Conservation (phyloP, 2,888 invertebrate species). For the Pristionchus maxplancki region DNA sequence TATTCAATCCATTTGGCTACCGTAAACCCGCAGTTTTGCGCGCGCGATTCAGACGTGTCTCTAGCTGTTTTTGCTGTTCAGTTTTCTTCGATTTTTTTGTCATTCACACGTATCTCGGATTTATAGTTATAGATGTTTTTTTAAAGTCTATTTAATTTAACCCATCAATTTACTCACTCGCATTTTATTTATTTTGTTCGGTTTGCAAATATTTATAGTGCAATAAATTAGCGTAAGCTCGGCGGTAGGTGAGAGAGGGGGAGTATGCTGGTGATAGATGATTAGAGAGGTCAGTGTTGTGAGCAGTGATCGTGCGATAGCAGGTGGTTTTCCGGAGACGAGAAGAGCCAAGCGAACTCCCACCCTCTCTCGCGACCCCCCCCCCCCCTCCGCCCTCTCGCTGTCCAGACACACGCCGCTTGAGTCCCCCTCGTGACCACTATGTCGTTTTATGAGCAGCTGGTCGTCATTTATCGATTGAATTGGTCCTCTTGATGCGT, state of each 20-base stretch:
- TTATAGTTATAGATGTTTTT: too few species aligned
- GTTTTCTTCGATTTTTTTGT: background rate
- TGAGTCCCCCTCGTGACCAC: conserved; percentile 4
- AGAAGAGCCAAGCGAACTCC: background rate
- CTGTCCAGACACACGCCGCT: background rate
- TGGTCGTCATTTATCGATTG: background rate
- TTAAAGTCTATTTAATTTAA: too few species aligned
- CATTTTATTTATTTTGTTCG: too few species aligned
- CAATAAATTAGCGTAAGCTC: background rate
- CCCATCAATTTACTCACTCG: too few species aligned
- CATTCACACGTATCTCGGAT: background rate
- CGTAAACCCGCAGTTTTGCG: background rate
- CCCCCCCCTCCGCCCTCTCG: background rate
- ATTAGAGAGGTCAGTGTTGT: background rate
- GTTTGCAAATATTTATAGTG: too few species aligned
- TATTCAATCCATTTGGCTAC: background rate
- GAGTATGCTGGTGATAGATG: background rate
- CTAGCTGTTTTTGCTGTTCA: background rate
- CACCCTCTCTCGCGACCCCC: background rate
- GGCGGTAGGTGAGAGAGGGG: background rate
- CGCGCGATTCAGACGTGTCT: conserved; percentile 30
- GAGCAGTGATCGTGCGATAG: background rate
- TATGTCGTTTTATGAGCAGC: background rate
- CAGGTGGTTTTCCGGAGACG: background rate
- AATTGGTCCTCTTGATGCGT: background rate